A percentile compares a stretch with the other conserved stretches of the same genome.
Conservation (phyloP, 2,888 invertebrate species). For the Calliopum simillimum region DNA sequence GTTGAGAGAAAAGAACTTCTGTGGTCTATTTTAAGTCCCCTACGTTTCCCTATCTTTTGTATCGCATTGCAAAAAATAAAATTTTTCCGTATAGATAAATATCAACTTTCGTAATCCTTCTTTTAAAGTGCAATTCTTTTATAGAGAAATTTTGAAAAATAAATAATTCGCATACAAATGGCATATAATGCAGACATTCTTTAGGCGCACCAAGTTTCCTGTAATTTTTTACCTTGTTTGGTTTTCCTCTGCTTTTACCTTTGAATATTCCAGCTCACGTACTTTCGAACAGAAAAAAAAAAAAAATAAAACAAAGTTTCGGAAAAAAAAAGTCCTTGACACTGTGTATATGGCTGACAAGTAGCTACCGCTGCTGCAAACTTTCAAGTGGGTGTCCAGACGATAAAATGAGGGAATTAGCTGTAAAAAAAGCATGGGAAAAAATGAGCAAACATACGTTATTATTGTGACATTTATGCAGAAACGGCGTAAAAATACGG, state of each 20-base stretch:
- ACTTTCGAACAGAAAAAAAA: neutral
- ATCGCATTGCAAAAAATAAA: no score
- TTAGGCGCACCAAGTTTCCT: slow-evolving; percentile 4
- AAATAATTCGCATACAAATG: no score
- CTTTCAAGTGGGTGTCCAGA: slow-evolving; percentile 16
- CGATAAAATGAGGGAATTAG: neutral
- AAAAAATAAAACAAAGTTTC: no score
- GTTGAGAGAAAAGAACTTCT: no score
- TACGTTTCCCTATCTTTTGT: no score
- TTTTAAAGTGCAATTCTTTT: neutral
- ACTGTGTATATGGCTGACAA: neutral
- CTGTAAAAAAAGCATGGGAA: neutral
- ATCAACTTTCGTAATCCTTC: no score
- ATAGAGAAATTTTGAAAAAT: no score
- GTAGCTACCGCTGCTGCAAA: neutral
- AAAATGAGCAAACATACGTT: neutral
- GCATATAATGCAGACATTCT: slow-evolving; percentile 8
- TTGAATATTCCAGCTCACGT: slow-evolving; percentile 1
- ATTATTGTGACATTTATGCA: slow-evolving; percentile 28
- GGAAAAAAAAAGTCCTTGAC: slow-evolving; percentile 10
- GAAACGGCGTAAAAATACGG: neutral
- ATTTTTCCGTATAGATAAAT: no score
- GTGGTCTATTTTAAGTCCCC: no score
- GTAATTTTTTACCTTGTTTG: neutral
- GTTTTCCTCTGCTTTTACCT: neutral